Evolutionary conservation across 1,140 invertebrate species (phyloP).

Genomic region (Atta cephalotes): DNA sequence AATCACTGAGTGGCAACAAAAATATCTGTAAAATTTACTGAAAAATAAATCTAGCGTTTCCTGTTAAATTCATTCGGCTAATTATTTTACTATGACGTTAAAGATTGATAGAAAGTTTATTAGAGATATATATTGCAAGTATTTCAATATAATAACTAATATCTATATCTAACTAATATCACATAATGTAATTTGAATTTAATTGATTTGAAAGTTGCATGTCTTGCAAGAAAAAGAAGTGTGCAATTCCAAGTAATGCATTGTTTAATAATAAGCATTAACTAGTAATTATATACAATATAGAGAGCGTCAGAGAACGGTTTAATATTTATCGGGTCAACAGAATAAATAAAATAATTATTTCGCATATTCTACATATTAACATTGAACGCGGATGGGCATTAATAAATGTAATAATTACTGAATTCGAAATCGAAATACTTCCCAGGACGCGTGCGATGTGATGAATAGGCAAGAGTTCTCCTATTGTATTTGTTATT

Average conservation of each 20-base stretch:
- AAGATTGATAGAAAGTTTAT: background rate
- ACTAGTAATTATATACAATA: background rate
- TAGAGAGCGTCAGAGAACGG: too few species aligned
- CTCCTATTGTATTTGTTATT: conserved; percentile 62
- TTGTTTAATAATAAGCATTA: conserved; percentile 14
- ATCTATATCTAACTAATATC: too few species aligned
- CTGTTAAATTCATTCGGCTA: background rate
- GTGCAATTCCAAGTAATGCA: background rate
- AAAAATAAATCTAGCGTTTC: background rate
- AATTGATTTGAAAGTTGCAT: background rate
- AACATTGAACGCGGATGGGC: conserved; percentile 2
- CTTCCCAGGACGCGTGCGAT: background rate
- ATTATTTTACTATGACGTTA: background rate
- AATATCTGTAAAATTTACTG: conserved; percentile 2
- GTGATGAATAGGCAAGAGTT: conserved; percentile 45
- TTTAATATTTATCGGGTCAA: conserved; percentile 52
- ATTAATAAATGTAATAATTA: conserved; percentile 60
- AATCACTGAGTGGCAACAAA: background rate
- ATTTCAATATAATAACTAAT: too few species aligned
- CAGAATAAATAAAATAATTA: conserved; percentile 41
- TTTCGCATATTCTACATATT: conserved; percentile 40
- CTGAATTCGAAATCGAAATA: conserved; percentile 38
- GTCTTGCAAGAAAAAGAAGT: background rate
- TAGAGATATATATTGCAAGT: background rate
- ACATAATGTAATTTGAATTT: background rate